Conservation (phyloP, 2,797 vertebrate genomes). For the Microctenopoma steveboyesi region DNA sequence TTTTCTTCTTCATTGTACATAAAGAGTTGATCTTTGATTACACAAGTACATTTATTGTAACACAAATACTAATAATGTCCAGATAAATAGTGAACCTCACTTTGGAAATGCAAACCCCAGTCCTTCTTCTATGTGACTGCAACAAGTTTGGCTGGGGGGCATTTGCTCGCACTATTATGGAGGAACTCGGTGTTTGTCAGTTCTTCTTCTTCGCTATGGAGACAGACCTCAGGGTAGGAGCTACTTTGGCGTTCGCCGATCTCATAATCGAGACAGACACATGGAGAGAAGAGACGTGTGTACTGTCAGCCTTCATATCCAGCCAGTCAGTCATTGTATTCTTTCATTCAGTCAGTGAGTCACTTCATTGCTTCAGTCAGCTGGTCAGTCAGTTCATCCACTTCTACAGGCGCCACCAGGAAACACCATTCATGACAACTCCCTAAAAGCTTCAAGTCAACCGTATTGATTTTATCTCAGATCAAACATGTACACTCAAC, state of each 20-base stretch:
- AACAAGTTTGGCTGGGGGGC: conserved; percentile 19
- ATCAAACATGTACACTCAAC: background rate
- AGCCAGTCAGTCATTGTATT: conserved; percentile 68
- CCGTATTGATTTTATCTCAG: background rate
- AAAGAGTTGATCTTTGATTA: too few species aligned
- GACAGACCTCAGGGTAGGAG: conserved; percentile 46
- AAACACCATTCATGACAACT: background rate
- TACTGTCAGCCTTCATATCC: conserved; percentile 67
- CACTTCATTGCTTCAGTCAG: conserved; percentile 54
- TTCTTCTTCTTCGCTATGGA: conserved; percentile 42
- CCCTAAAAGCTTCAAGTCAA: background rate
- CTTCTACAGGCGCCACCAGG: conserved; percentile 21
- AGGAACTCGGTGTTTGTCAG: conserved; percentile 54
- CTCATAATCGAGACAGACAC: conserved; percentile 66
- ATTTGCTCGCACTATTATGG: conserved; percentile 22
- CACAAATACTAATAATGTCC: conserved; percentile 2
- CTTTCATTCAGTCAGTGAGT: conserved; percentile 53
- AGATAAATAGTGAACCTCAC: conserved; percentile 6
- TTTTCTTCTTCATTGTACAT: background rate
- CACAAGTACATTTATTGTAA: background rate
- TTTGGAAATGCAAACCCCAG: background rate
- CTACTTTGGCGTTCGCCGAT: conserved; percentile 45
- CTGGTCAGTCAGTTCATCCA: conserved; percentile 28
- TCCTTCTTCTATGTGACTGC: conserved; percentile 1
- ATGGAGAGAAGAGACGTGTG: conserved; percentile 48